Percentiles rank a stretch among this genome's conserved stretches.
Evolutionary conservation across 2,888 invertebrate species (phyloP).

Genomic region (Agrotis exclamationis): DNA sequence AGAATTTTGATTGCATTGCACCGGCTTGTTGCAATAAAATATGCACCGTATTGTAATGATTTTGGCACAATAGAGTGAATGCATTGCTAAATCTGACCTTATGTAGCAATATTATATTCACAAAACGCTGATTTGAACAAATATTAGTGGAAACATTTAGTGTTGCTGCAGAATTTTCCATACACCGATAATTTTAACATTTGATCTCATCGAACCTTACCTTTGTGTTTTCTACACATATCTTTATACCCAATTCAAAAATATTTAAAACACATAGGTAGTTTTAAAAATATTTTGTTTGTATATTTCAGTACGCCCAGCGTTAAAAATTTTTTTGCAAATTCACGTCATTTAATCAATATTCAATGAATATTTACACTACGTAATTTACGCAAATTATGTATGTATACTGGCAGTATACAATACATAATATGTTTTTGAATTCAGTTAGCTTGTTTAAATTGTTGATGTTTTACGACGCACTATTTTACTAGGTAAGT

Average conservation of each 20-base stretch:
- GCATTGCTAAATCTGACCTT: constrained; percentile 39
- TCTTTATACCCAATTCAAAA: no score
- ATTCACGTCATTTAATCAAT: not conserved
- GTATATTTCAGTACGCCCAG: no score
- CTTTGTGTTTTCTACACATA: not conserved
- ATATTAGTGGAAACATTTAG: not conserved
- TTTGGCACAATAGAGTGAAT: constrained; percentile 25
- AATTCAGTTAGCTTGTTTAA: not conserved
- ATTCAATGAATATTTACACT: constrained; percentile 11
- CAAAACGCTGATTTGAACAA: not conserved
- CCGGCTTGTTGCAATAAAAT: constrained; percentile 3
- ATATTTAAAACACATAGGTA: no score
- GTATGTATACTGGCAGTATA: constrained; percentile 12
- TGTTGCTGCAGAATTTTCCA: constrained; percentile 4
- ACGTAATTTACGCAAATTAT: constrained; percentile 34
- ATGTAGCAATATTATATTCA: constrained; percentile 5
- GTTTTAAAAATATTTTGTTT: no score
- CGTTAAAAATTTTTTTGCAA: not conserved
- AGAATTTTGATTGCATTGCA: not conserved
- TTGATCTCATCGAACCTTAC: no score
- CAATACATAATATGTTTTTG: constrained; percentile 9
- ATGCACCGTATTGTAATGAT: constrained; percentile 12
- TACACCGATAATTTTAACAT: not conserved
- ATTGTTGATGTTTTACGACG: constrained; percentile 5
- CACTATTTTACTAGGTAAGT: constrained; percentile 12